Conservation (phyloP, 1,140 invertebrate genomes). For the Nixonia krombeini region DNA sequence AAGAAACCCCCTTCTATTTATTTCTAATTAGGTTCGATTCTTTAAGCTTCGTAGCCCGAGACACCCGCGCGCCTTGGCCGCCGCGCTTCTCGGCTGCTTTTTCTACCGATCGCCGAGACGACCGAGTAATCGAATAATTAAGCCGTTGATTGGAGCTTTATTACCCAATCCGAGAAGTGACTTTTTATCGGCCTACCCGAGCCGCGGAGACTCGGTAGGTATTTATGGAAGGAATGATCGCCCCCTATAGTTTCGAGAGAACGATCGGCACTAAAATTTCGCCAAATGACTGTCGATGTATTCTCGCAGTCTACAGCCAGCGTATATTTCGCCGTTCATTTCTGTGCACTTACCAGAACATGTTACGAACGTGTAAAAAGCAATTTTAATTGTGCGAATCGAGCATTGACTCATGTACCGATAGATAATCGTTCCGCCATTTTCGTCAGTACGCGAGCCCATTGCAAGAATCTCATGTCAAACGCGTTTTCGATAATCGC, state of each 20-base stretch:
- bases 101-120: constrained; percentile 25
- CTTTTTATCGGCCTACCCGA: constrained; percentile 66
- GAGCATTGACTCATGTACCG: too few species aligned
- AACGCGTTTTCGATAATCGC: constrained; percentile 69
- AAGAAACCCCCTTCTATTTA: constrained; percentile 65
- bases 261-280: constrained; percentile 60
- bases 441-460: constrained; percentile 19
- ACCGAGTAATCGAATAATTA: constrained; percentile 70
- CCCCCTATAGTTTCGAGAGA: constrained; percentile 56
- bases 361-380: too few species aligned
- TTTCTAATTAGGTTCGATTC: constrained; percentile 73
- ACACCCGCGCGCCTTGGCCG: constrained; percentile 8
- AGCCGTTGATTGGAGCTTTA: constrained; percentile 72
- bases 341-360: too few species aligned
- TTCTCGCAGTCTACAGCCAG: too few species aligned
- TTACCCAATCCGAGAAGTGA: constrained; percentile 70
- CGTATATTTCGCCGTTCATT: too few species aligned
- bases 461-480: constrained; percentile 39
- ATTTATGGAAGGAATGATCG: constrained; percentile 67
- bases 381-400: too few species aligned
- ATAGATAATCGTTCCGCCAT: constrained; percentile 8
- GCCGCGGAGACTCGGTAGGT: constrained; percentile 38
- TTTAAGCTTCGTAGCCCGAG: constrained; percentile 49
- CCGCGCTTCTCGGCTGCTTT: constrained; percentile 15
- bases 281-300: constrained; percentile 36